These are phyloP conservation scores for Gallinago media DNA, from an alignment of 2,113 vertebrate genomes.

Conservation along the genomic window DNA sequence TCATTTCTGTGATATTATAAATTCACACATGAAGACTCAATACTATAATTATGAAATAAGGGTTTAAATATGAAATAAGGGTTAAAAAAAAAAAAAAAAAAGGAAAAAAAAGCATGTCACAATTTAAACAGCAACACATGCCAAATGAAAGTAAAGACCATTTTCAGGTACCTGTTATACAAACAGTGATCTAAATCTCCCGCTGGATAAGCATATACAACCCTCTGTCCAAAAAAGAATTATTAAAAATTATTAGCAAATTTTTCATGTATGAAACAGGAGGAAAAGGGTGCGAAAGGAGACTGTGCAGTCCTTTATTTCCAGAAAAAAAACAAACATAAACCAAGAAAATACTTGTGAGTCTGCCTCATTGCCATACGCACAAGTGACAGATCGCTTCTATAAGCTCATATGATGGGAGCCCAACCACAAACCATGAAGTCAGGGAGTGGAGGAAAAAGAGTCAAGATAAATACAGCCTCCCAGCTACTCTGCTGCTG, in stretches of 20 bases:
- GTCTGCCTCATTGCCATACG: not conserved
- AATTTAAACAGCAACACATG: not conserved
- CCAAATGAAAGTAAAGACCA: not conserved
- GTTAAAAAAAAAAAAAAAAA: not conserved
- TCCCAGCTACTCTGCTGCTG: not conserved
- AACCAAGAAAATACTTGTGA: not conserved
- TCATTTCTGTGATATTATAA: not conserved
- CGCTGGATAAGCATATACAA: not conserved
- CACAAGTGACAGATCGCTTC: not conserved
- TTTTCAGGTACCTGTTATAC: not conserved
- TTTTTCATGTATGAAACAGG: not conserved
- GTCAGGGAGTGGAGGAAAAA: not conserved
- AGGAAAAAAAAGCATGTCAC: not conserved
- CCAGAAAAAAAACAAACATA: not conserved
- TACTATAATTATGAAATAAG: not conserved
- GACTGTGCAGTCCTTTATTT: not conserved
- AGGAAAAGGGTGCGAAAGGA: not conserved
- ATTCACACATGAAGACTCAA: not conserved
- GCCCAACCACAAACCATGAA: rapidly evolving
- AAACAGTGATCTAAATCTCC: not conserved
- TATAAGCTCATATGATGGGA: not conserved
- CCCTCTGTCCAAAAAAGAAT: rapidly evolving
- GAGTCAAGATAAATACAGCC: not conserved
- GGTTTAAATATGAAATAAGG: not conserved
- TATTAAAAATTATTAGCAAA: not conserved